Conservation (phyloP, 2,888 invertebrate genomes). For the Pyrrhosoma nymphula region DNA sequence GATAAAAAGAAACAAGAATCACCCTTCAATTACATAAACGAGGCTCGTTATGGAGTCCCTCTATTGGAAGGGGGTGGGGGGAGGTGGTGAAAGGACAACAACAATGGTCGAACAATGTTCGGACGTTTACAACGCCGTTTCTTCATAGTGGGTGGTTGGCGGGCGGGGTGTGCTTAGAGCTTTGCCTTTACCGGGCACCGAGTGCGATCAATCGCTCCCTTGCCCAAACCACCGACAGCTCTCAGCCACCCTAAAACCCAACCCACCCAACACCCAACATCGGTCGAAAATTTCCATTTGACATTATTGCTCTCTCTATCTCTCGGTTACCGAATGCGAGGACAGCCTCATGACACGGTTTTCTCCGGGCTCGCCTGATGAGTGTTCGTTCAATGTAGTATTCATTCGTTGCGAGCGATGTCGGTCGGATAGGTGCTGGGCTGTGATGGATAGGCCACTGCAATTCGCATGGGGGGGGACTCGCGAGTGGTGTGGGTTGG, state of each 20-base stretch:
- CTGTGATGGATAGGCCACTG: too few relatives aligned
- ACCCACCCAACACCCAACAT: not conserved
- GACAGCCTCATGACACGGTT: not conserved
- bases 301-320: not conserved
- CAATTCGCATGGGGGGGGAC: too few relatives aligned
- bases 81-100: not conserved
- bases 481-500: too few relatives aligned
- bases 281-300: conserved; percentile 17
- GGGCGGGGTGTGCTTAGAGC: too few relatives aligned
- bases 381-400: not conserved
- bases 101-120: not conserved
- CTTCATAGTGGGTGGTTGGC: not conserved
- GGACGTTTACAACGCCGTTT: not conserved
- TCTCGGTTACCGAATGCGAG: not conserved
- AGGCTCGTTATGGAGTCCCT: not conserved
- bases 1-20: not conserved
- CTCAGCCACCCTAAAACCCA: not conserved
- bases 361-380: not conserved
- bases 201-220: not conserved
- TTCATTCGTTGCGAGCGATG: not conserved
- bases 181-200: too few relatives aligned
- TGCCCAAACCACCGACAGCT: not conserved
- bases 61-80: not conserved
- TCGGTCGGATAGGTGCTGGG: not conserved
- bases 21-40: not conserved